phyloP scores from a whole-genome alignment of 2,888 invertebrate species.

The Acrobasis repandana region DNA sequence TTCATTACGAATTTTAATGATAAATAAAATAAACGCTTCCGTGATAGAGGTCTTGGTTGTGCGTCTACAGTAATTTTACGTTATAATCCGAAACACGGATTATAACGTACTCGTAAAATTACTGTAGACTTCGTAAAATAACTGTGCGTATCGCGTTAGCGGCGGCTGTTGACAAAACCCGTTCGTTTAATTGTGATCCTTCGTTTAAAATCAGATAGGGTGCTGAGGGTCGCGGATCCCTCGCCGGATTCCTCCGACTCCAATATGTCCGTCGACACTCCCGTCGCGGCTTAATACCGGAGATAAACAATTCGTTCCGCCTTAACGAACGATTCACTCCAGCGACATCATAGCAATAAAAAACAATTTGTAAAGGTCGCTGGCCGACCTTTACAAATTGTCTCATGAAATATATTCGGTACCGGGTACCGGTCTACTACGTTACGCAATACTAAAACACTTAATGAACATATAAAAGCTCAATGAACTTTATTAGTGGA shows the following conservation, averaged over 20 bases:
- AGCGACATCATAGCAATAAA: constrained; percentile 59
- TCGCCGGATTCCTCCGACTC: constrained; percentile 47
- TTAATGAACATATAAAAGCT: not conserved
- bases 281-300: constrained; percentile 64
- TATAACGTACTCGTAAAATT: not conserved
- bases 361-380: constrained; percentile 64
- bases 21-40: constrained; percentile 21
- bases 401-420: constrained; percentile 40
- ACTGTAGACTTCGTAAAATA: not conserved
- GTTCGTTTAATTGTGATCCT: constrained; percentile 67
- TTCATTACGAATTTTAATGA: constrained; percentile 22
- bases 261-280: constrained; percentile 68
- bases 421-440: constrained; percentile 29
- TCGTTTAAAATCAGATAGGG: constrained; percentile 51
- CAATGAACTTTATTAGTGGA: not conserved
- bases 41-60: constrained; percentile 6
- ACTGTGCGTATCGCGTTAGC: constrained; percentile 32
- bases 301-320: constrained; percentile 74
- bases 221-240: constrained; percentile 43
- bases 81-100: too few relatives aligned
- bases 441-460: constrained; percentile 32
- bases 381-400: constrained; percentile 49
- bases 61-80: too few relatives aligned
- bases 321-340: constrained; percentile 64
- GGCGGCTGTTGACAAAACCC: constrained; percentile 59